A percentile compares a stretch with the other conserved stretches of the same genome.
phyloP scores from a whole-genome alignment of 2,888 invertebrate genomes.

The Empis stercorea region DNA sequence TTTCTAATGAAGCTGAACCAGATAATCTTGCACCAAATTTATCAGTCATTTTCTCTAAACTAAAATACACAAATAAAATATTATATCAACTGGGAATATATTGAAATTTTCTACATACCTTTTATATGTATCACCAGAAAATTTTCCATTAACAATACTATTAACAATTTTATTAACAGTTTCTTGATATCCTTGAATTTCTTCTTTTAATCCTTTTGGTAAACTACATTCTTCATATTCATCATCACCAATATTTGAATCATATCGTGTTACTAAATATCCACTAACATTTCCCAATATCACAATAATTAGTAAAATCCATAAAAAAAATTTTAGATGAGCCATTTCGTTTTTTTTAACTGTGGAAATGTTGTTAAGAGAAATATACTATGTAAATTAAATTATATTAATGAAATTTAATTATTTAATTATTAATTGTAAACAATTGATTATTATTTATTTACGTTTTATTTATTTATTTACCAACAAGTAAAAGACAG shows the following conservation, averaged over 20 bases:
- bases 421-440: no score
- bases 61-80: constrained; percentile 10
- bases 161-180: constrained; percentile 41
- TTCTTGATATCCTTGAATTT: constrained; percentile 45
- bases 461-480: no score
- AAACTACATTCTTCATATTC: constrained; percentile 25
- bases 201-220: constrained; percentile 38
- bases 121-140: constrained; percentile 44
- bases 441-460: no score
- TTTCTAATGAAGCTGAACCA: constrained; percentile 49
- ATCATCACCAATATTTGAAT: no score
- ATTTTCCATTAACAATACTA: constrained; percentile 40
- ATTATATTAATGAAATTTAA: no score
- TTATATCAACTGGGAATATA: background rate
- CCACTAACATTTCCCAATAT: no score
- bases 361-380: no score
- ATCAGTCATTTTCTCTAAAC: constrained; percentile 40
- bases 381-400: no score
- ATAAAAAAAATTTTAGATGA: no score
- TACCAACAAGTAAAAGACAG: no score
- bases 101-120: constrained; percentile 28
- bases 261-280: background rate
- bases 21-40: constrained; percentile 51
- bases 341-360: no score
- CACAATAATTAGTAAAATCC: no score